phyloP scores from a whole-genome alignment of 2,113 vertebrate species.

The Triplophysa tibetana region DNA sequence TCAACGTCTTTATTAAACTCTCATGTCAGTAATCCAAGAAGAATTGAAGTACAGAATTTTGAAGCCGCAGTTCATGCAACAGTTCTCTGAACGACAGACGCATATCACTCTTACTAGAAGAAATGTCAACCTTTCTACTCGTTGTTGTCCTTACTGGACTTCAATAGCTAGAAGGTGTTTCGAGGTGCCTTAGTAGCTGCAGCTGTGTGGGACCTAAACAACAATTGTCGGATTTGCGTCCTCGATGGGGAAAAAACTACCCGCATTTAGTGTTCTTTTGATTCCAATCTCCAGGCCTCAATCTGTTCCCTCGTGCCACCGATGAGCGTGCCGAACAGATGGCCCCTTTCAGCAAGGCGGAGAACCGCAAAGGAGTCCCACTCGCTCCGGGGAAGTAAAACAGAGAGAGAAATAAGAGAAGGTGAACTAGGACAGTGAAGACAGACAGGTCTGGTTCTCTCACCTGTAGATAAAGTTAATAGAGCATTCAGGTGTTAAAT shows the following conservation, averaged over 20 bases:
- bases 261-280: slow-evolving; percentile 42
- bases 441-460: not conserved
- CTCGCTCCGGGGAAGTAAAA: not conserved
- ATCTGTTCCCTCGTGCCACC: slow-evolving; percentile 45
- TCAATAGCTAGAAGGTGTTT: too few species aligned
- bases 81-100: too few species aligned
- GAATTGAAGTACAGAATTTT: too few species aligned
- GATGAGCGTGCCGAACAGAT: slow-evolving; percentile 47
- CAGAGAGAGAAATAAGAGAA: slow-evolving; percentile 7
- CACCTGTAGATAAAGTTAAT: slow-evolving; percentile 1
- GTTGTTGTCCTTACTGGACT: not conserved
- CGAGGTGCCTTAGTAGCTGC: not conserved
- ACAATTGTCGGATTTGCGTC: slow-evolving; percentile 43
- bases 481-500: not conserved
- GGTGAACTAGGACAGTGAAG: slow-evolving; percentile 8
- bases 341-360: slow-evolving; percentile 50
- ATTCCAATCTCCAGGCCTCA: slow-evolving; percentile 54
- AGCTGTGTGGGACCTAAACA: slow-evolving; percentile 40
- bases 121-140: not conserved
- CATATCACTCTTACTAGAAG: not conserved
- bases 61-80: too few species aligned
- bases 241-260: not conserved
- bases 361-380: not conserved
- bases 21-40: too few species aligned
- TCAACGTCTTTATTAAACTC: too few species aligned